A percentile compares a stretch with the other conserved stretches of the same genome.
Evolutionary conservation across 2,888 invertebrate genomes (phyloP).

Genomic region (Cheilosia impressa): DNA sequence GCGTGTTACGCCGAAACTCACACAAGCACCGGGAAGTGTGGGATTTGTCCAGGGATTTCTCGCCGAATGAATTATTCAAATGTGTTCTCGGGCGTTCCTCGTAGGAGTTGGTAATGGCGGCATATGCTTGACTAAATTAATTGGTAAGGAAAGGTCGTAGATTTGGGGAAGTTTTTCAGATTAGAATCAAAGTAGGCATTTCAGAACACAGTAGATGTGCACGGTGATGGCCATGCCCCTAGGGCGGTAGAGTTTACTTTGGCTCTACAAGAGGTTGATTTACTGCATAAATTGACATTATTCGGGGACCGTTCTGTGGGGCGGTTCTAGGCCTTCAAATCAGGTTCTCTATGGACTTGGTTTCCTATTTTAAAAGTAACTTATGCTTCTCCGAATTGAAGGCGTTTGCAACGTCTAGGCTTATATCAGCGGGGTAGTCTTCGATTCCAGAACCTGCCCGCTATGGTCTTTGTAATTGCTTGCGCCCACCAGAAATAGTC

Average conservation of each 20-base stretch:
- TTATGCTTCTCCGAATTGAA: no score
- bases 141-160: slow-evolving; percentile 65
- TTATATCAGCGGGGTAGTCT: no score
- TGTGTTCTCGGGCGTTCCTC: slow-evolving; percentile 31
- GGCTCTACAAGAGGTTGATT: not conserved
- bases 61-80: slow-evolving; percentile 72
- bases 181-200: slow-evolving; percentile 61
- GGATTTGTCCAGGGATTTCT: slow-evolving; percentile 71
- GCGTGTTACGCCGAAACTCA: slow-evolving; percentile 31
- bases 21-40: slow-evolving; percentile 41
- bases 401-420: no score
- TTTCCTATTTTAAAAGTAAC: no score
- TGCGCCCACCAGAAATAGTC: no score
- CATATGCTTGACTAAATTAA: slow-evolving; percentile 69
- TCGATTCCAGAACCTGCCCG: no score
- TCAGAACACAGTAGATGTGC: not conserved
- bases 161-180: slow-evolving; percentile 59
- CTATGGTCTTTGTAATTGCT: no score
- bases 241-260: not conserved
- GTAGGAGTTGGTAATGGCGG: slow-evolving; percentile 28
- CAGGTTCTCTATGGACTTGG: no score
- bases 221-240: slow-evolving; percentile 16
- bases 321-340: no score
- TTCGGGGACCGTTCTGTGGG: no score
- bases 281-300: not conserved